Percentiles rank a stretch among this genome's conserved stretches.
Conservation (phyloP, 2,797 vertebrate species). For the Triplophysa yarkandensis region DNA sequence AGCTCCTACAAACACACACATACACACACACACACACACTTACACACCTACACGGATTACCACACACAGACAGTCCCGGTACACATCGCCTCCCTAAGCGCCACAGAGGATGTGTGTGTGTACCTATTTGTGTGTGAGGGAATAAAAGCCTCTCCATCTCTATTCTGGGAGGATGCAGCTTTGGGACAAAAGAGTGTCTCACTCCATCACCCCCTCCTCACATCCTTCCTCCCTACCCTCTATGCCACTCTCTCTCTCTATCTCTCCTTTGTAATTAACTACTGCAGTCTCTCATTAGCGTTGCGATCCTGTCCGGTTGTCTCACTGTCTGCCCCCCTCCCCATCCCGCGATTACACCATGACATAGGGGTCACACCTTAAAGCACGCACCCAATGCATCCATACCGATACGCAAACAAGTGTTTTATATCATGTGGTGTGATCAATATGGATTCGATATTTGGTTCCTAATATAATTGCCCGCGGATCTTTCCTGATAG, state of each 20-base stretch:
- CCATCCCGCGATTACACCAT: slow-evolving; percentile 57
- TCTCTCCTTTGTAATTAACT: slow-evolving; percentile 60
- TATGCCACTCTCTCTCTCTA: slow-evolving; percentile 46
- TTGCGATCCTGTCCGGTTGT: slow-evolving; percentile 57
- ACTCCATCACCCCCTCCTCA: slow-evolving; percentile 42
- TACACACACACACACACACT: slow-evolving; percentile 50
- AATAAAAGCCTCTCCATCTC: slow-evolving; percentile 53
- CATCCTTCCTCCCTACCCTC: slow-evolving; percentile 45
- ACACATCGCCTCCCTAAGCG: slow-evolving; percentile 38
- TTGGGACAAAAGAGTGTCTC: slow-evolving; percentile 60
- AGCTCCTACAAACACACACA: slow-evolving; percentile 53
- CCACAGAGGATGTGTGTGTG: slow-evolving; percentile 41
- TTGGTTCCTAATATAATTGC: neutral
- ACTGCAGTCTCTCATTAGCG: slow-evolving; percentile 60
- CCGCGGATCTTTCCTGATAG: neutral
- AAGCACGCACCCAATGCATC: slow-evolving; percentile 28
- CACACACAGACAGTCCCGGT: slow-evolving; percentile 48
- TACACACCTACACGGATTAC: slow-evolving; percentile 52
- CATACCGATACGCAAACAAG: slow-evolving; percentile 36
- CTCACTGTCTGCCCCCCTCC: slow-evolving; percentile 54
- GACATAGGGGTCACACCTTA: slow-evolving; percentile 53
- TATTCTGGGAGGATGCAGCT: slow-evolving; percentile 60
- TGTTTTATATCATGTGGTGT: slow-evolving; percentile 25
- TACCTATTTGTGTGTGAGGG: slow-evolving; percentile 36
- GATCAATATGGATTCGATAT: neutral